Percentiles rank a stretch among this genome's conserved stretches.
phyloP scores from a whole-genome alignment of 2,113 vertebrate genomes.

The Malurus elegans region DNA sequence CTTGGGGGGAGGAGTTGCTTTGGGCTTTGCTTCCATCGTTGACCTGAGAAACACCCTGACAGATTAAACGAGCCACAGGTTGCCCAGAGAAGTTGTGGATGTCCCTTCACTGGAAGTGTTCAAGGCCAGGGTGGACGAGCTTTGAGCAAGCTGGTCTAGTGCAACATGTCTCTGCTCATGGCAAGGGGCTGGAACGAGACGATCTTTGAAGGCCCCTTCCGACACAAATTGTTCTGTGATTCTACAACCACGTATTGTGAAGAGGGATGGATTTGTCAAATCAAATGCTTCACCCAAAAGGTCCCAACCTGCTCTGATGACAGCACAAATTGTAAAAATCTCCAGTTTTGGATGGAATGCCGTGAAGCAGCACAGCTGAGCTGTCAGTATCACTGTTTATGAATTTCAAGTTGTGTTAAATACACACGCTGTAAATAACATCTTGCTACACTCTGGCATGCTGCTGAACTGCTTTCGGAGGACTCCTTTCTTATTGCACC shows the following conservation, averaged over 20 bases:
- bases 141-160: neutral
- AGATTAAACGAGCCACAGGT: neutral
- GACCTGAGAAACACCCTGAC: neutral
- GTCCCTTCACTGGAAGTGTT: neutral
- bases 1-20: neutral
- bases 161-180: neutral
- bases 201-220: neutral
- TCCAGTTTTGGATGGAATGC: neutral
- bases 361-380: neutral
- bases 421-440: neutral
- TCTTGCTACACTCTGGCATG: neutral
- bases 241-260: neutral
- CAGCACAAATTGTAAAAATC: neutral
- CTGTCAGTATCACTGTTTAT: neutral
- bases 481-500: neutral
- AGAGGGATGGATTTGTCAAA: neutral
- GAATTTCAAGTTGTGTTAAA: neutral
- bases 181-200: neutral
- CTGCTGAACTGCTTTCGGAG: neutral
- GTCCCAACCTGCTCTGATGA: neutral
- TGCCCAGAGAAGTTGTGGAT: neutral
- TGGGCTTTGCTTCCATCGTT: neutral
- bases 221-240: neutral
- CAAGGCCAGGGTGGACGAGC: neutral
- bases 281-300: neutral